Evolutionary conservation across 2,888 invertebrate species (phyloP).

Genomic region (Rotaria magnacalcarata): DNA sequence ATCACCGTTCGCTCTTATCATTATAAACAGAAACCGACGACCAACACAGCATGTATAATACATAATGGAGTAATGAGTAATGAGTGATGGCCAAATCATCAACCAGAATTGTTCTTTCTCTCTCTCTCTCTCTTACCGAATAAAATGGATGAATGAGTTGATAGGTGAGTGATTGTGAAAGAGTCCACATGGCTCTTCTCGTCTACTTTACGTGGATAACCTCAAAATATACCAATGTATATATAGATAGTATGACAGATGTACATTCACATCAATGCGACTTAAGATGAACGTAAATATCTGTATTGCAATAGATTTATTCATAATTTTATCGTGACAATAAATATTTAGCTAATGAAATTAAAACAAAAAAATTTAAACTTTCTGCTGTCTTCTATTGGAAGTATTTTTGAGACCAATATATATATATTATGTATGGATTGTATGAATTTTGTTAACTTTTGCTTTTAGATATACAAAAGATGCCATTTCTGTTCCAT

Average conservation of each 20-base stretch:
- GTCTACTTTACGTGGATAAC: background rate
- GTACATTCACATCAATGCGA: background rate
- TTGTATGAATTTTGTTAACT: background rate
- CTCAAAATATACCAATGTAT: background rate
- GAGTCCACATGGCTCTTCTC: background rate
- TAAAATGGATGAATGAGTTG: background rate
- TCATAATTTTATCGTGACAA: background rate
- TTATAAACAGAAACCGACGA: background rate
- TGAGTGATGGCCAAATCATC: conserved; percentile 24
- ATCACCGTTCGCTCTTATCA: conserved; percentile 25
- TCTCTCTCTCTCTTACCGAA: background rate
- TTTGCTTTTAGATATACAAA: background rate
- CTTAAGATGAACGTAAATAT: background rate
- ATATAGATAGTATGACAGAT: background rate
- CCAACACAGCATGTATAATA: background rate
- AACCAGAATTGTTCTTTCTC: background rate
- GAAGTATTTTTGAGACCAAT: background rate
- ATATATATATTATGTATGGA: background rate
- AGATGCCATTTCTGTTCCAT: background rate
- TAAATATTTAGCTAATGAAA: background rate
- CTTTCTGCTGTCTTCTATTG: background rate
- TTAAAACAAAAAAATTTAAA: background rate
- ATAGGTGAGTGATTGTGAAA: background rate
- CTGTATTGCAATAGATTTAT: background rate
- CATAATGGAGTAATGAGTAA: conserved; percentile 14